Percentiles rank a stretch among this genome's conserved stretches.
Conservation (phyloP, 2,113 vertebrate species). For the Anoplopoma fimbria region DNA sequence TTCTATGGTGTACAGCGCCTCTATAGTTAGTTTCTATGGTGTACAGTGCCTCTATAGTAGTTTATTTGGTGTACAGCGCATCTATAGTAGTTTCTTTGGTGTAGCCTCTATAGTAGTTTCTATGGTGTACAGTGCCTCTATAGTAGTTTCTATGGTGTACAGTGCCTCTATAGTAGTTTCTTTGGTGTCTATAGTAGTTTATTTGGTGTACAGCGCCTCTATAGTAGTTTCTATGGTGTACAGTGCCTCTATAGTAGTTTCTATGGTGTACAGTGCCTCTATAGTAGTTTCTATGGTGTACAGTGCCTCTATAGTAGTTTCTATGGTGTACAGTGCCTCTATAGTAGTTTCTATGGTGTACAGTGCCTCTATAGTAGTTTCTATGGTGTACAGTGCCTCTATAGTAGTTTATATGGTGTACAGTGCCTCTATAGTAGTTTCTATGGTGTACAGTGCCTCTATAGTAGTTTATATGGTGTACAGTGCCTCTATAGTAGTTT, state of each 20-base stretch:
- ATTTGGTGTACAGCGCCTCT: conserved; percentile 46
- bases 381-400: conserved; percentile 42
- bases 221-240: too few species aligned
- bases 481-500: neutral
- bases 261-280: conserved; percentile 42
- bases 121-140: conserved; percentile 38
- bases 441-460: conserved; percentile 42
- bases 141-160: neutral
- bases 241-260: neutral
- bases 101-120: neutral
- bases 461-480: too few species aligned
- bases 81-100: too few species aligned
- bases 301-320: neutral
- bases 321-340: conserved; percentile 42
- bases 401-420: too few species aligned
- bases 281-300: too few species aligned
- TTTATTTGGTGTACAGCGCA: conserved; percentile 40
- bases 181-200: too few species aligned
- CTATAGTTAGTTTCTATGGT: too few species aligned
- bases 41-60: too few species aligned
- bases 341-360: too few species aligned
- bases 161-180: conserved; percentile 26
- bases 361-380: neutral
- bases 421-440: neutral
- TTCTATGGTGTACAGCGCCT: conserved; percentile 42